Evolutionary conservation across 2,113 vertebrate genomes (phyloP).

Genomic region (Crotalus viridis): DNA sequence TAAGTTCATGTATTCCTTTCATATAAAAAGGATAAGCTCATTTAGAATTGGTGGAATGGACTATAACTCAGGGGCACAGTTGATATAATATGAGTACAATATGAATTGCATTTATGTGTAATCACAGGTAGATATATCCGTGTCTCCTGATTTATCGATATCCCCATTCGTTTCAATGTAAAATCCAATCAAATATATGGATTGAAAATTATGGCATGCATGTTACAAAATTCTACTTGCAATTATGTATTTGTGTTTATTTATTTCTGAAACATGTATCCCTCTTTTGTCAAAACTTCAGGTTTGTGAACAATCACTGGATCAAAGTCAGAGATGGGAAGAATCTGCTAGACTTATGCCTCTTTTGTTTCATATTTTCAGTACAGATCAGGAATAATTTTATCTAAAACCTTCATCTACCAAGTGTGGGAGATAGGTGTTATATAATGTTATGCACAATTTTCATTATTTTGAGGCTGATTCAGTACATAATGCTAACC

Average conservation of each 20-base stretch:
- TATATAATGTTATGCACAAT: neutral
- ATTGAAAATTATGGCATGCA: neutral
- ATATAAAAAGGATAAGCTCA: neutral
- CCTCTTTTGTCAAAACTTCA: neutral
- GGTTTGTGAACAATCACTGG: neutral
- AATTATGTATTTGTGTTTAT: neutral
- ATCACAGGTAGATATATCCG: neutral
- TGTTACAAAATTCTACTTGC: neutral
- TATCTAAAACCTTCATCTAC: neutral
- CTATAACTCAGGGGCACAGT: neutral
- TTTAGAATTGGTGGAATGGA: neutral
- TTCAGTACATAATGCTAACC: neutral
- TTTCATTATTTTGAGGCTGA: neutral
- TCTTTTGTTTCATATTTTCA: neutral
- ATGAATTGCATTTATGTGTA: neutral
- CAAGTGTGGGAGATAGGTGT: neutral
- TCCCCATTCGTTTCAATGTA: neutral
- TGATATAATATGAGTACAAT: neutral
- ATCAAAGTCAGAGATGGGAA: neutral
- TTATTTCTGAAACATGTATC: neutral
- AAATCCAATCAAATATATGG: neutral
- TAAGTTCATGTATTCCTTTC: neutral
- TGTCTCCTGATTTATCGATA: neutral
- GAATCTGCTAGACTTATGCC: neutral
- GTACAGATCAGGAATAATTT: neutral